Evolutionary conservation across 1,140 invertebrate species (phyloP).

Genomic region (Eulimnadia texana): DNA sequence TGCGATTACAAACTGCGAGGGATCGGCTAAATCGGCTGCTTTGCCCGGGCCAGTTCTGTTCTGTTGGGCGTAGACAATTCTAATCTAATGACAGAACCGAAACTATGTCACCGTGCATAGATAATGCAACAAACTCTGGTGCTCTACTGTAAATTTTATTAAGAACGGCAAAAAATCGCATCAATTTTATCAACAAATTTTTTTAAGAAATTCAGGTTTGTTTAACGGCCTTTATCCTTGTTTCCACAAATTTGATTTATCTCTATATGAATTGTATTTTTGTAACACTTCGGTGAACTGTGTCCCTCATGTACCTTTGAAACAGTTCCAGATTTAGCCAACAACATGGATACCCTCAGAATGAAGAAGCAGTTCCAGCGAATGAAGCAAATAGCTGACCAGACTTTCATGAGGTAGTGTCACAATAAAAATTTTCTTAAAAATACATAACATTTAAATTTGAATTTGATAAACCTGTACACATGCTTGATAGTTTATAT

Average conservation of each 20-base stretch:
- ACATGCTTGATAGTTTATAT: not conserved
- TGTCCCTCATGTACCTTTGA: too few species aligned
- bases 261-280: too few species aligned
- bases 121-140: too few species aligned
- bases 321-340: too few species aligned
- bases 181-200: too few species aligned
- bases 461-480: not conserved
- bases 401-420: slow-evolving; percentile 67
- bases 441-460: not conserved
- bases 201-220: too few species aligned
- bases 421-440: not conserved
- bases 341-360: slow-evolving; percentile 9
- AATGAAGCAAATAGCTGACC: slow-evolving; percentile 73
- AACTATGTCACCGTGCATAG: not conserved
- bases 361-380: slow-evolving; percentile 80
- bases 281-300: too few species aligned
- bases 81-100: not conserved
- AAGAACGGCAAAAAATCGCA: too few species aligned
- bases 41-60: not conserved
- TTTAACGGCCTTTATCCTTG: too few species aligned
- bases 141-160: too few species aligned
- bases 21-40: not conserved
- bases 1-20: too few species aligned
- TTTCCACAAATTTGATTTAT: too few species aligned
- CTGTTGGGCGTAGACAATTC: not conserved